These are phyloP conservation scores for Enhydra lutris DNA, from an alignment of 2,113 vertebrate genomes.

Conservation along the genomic window DNA sequence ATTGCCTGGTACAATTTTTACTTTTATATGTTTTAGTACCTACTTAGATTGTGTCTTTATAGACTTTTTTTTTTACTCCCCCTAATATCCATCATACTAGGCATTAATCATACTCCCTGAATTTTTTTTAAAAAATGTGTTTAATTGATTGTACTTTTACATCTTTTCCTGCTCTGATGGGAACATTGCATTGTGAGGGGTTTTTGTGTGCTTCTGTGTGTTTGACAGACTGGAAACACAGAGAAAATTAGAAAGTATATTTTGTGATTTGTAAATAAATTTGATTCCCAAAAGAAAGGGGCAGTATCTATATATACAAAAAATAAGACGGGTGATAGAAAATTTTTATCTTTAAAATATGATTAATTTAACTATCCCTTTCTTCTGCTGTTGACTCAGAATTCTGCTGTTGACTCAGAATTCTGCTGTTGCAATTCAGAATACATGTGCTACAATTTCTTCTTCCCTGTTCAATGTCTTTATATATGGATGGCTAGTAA, in stretches of 20 bases:
- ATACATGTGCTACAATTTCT: neutral
- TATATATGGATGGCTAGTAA: neutral
- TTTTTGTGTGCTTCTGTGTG: neutral
- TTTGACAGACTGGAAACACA: neutral
- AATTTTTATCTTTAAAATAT: conserved; percentile 30
- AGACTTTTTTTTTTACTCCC: neutral
- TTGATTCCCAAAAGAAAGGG: neutral
- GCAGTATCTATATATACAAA: neutral
- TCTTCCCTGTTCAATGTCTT: neutral
- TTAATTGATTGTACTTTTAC: neutral
- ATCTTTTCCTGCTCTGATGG: neutral
- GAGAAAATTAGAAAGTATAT: neutral
- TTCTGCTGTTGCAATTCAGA: neutral
- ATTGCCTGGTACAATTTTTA: neutral
- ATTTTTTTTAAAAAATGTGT: neutral
- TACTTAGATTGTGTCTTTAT: neutral
- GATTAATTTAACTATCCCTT: neutral
- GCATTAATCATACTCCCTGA: neutral
- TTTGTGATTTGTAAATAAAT: conserved; percentile 30
- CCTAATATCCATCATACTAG: neutral
- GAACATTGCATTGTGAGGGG: neutral
- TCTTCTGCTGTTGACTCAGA: neutral
- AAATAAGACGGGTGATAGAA: neutral
- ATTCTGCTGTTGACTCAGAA: neutral
- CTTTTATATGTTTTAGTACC: neutral